These are phyloP conservation scores for Todus mexicanus DNA, from an alignment of 2,797 vertebrate species.

Conservation along the genomic window DNA sequence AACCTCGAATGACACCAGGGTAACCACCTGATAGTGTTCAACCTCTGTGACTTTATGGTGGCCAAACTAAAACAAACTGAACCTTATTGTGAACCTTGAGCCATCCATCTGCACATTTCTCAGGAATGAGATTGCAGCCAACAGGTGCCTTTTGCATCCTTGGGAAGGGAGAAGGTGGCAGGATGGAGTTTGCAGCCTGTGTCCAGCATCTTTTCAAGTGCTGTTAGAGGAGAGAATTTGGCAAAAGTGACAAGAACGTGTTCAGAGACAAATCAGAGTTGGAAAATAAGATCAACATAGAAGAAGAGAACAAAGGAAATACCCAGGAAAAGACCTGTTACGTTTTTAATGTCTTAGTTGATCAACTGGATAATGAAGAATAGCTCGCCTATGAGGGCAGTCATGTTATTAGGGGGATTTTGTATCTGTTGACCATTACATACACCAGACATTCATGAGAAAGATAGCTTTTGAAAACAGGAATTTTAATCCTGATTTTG, in stretches of 20 bases:
- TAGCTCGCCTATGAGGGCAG: neutral
- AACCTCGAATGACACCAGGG: neutral
- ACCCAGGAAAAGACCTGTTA: neutral
- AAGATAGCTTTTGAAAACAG: neutral
- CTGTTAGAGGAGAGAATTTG: neutral
- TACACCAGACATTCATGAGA: neutral
- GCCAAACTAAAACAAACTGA: neutral
- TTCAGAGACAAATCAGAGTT: neutral
- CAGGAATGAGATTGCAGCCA: neutral
- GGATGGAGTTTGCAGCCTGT: neutral
- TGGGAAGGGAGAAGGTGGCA: neutral
- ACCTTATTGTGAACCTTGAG: neutral
- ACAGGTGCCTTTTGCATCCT: neutral
- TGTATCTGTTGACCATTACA: neutral
- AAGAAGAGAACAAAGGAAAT: neutral
- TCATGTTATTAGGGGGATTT: accelerated
- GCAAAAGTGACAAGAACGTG: neutral
- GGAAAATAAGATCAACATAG: neutral
- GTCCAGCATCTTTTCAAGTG: neutral
- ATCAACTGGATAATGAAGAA: neutral
- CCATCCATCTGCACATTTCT: neutral
- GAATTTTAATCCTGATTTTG: neutral
- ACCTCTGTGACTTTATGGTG: neutral
- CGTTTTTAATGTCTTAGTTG: neutral
- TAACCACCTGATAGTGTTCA: neutral